phyloP scores from a whole-genome alignment of 1,140 invertebrate genomes.

The Paraescarpia echinospica region DNA sequence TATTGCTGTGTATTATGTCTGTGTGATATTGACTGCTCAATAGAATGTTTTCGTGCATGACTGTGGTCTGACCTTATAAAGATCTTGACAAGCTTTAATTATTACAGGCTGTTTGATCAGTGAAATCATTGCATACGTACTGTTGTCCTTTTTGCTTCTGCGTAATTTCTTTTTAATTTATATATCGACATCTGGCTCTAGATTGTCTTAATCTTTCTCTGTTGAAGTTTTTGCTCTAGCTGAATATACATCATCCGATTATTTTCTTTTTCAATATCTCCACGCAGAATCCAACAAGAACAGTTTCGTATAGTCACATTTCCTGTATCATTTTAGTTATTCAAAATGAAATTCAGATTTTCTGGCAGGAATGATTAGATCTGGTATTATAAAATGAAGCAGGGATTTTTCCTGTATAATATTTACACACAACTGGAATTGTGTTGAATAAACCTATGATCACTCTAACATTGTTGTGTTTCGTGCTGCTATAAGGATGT shows the following conservation, averaged over 20 bases:
- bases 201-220: background rate
- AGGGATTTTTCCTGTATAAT: background rate
- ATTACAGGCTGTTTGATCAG: background rate
- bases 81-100: background rate
- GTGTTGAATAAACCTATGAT: background rate
- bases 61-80: background rate
- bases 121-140: background rate
- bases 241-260: background rate
- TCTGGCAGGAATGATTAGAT: background rate
- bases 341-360: background rate
- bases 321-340: background rate
- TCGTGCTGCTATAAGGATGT: background rate
- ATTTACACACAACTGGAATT: conserved; percentile 6
- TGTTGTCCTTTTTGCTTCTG: background rate
- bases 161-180: background rate
- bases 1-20: background rate
- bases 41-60: background rate
- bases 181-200: background rate
- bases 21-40: background rate
- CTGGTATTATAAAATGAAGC: background rate
- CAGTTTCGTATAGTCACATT: background rate
- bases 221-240: background rate
- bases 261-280: background rate
- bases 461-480: background rate
- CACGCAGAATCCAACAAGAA: background rate